These are phyloP conservation scores for Cliona cf. orientalis DNA, from an alignment of 37 sponge, comb jelly and placozoan genomes.

Conservation along the genomic window DNA sequence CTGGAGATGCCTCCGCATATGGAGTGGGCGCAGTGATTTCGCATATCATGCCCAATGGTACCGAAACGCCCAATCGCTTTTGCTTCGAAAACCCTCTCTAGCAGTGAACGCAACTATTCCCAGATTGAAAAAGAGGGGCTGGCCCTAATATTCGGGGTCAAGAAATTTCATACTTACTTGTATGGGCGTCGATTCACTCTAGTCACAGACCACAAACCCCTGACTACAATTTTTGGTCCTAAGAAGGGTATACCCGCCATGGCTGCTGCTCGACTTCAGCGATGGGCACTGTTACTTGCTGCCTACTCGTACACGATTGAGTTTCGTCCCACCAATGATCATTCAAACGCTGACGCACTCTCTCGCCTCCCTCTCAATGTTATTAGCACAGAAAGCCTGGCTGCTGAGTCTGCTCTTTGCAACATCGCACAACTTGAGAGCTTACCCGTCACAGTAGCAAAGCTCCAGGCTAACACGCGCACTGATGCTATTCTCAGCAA, in stretches of 20 bases:
- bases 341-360: constrained; percentile 61
- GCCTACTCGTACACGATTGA: constrained; percentile 63
- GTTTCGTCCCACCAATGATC: constrained; percentile 53
- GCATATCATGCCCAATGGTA: constrained; percentile 44
- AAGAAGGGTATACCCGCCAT: constrained; percentile 29
- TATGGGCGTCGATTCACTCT: constrained; percentile 56
- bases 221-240: constrained; percentile 22
- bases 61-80: constrained; percentile 34
- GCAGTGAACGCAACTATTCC: background rate
- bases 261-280: constrained; percentile 37
- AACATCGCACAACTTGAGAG: no score
- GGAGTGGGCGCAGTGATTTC: constrained; percentile 63
- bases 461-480: no score
- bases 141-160: background rate
- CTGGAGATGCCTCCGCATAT: constrained; percentile 56
- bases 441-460: no score
- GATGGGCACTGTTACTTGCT: constrained; percentile 40
- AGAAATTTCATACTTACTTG: constrained; percentile 52
- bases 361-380: constrained; percentile 50
- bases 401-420: no score
- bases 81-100: background rate
- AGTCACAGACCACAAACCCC: constrained; percentile 47
- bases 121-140: background rate
- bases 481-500: no score
- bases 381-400: no score